Percentiles rank a stretch among this genome's conserved stretches.
Evolutionary conservation across 2,797 vertebrate species (phyloP).

Genomic region (Tenualosa thibaudeaui): DNA sequence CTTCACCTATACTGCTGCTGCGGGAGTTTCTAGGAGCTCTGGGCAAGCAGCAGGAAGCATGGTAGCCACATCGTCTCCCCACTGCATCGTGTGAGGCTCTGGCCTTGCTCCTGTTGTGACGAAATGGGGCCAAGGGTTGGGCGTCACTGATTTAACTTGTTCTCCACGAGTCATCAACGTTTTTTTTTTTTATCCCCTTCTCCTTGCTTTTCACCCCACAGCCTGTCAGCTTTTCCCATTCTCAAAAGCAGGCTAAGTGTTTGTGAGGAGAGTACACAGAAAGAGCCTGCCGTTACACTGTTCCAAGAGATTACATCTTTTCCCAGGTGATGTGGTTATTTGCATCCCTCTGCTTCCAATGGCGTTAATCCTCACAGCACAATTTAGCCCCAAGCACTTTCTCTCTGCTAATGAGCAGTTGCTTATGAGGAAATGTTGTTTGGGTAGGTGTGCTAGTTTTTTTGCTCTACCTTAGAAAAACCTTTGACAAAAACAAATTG

Average conservation of each 20-base stretch:
- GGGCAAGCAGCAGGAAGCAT: slow-evolving; percentile 68
- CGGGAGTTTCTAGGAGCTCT: slow-evolving; percentile 70
- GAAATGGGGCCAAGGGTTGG: slow-evolving; percentile 52
- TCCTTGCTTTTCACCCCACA: slow-evolving; percentile 59
- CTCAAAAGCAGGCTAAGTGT: slow-evolving; percentile 62
- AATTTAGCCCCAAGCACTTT: slow-evolving; percentile 50
- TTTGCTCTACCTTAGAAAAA: slow-evolving; percentile 18
- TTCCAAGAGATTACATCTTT: slow-evolving; percentile 56
- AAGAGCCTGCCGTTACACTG: slow-evolving; percentile 55
- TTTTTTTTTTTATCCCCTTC: slow-evolving; percentile 55
- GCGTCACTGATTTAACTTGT: slow-evolving; percentile 75
- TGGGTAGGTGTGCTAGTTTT: slow-evolving; percentile 16
- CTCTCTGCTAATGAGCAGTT: slow-evolving; percentile 30
- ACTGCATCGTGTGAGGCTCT: slow-evolving; percentile 69
- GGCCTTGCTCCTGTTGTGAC: slow-evolving; percentile 65
- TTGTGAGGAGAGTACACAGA: slow-evolving; percentile 67
- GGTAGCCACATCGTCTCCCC: slow-evolving; percentile 55
- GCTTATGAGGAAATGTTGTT: slow-evolving; percentile 19
- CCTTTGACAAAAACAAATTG: slow-evolving; percentile 15
- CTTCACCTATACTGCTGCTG: slow-evolving; percentile 51
- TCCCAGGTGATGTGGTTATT: slow-evolving; percentile 56
- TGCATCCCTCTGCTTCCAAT: slow-evolving; percentile 47
- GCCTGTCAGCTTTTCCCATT: slow-evolving; percentile 61
- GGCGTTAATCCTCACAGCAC: slow-evolving; percentile 53
- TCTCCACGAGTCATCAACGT: slow-evolving; percentile 62